These are phyloP conservation scores for Pterophyllum scalare DNA, from an alignment of 2,113 vertebrate genomes.

Conservation along the genomic window DNA sequence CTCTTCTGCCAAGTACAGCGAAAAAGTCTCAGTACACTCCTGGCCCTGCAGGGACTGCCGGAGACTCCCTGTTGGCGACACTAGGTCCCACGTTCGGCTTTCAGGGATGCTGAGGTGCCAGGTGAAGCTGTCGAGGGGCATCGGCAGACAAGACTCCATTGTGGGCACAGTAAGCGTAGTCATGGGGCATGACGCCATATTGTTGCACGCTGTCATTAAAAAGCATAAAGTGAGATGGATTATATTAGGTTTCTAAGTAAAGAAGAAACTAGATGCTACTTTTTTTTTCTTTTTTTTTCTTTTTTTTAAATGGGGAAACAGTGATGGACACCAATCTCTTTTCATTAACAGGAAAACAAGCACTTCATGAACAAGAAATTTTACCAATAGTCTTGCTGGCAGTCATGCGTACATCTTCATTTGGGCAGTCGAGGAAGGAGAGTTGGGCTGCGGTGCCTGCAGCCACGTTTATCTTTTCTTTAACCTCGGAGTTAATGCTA, in stretches of 20 bases:
- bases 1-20: constrained; percentile 74
- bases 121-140: constrained; percentile 82
- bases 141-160: constrained; percentile 77
- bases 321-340: background rate
- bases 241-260: background rate
- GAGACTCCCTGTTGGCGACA: constrained; percentile 76
- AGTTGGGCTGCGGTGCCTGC: constrained; percentile 78
- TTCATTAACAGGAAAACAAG: background rate
- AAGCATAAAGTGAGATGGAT: background rate
- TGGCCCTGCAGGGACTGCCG: constrained; percentile 80
- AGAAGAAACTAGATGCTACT: background rate
- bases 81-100: constrained; percentile 77
- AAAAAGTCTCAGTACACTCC: constrained; percentile 76
- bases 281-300: too few species aligned
- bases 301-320: background rate
- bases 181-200: constrained; percentile 69
- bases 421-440: constrained; percentile 88
- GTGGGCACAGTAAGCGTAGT: constrained; percentile 78
- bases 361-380: background rate
- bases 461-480: constrained; percentile 76
- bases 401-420: constrained; percentile 81
- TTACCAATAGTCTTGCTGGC: constrained; percentile 80
- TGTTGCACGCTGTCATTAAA: constrained; percentile 67
- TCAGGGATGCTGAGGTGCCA: constrained; percentile 85
- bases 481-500: constrained; percentile 79